phyloP scores from a whole-genome alignment of 64 coral and sea anemone species.

The Pocillopora verrucosa region DNA sequence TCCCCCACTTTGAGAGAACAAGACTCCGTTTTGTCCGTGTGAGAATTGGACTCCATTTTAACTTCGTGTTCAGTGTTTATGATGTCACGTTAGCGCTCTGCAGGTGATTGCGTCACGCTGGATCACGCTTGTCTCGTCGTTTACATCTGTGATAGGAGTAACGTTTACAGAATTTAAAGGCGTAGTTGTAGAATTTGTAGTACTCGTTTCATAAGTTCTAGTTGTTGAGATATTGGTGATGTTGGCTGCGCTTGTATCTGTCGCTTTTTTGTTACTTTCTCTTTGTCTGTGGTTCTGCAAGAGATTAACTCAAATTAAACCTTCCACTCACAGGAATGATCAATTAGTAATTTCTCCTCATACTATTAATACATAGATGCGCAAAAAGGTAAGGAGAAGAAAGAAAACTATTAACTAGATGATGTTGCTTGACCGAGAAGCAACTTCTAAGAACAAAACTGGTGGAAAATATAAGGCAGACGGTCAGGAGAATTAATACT shows the following conservation, averaged over 20 bases:
- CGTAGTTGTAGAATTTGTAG: background rate
- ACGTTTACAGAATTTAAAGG: background rate
- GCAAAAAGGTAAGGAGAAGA: too few relatives aligned
- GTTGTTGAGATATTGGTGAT: background rate
- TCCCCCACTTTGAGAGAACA: background rate
- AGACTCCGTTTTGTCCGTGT: background rate
- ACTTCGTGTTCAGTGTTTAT: background rate
- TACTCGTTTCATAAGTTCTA: background rate
- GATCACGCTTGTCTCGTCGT: background rate
- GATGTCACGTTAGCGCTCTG: background rate
- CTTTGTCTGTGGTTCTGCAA: slow-evolving; percentile 15
- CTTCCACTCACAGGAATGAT: too few relatives aligned
- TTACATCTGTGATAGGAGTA: background rate
- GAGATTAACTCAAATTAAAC: background rate
- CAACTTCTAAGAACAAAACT: too few relatives aligned
- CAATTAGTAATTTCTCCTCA: background rate
- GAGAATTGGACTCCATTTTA: background rate
- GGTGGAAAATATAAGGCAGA: too few relatives aligned
- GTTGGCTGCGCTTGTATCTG: background rate
- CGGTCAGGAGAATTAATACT: too few relatives aligned
- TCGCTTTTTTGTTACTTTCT: slow-evolving; percentile 8
- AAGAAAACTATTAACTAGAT: too few relatives aligned
- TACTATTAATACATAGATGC: too few relatives aligned
- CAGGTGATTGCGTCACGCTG: background rate
- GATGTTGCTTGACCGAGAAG: too few relatives aligned